Evolutionary conservation across 2,113 vertebrate species (phyloP), one percentile per base, ranked within the genome.

Genomic region (Barbus barbus): DNA sequence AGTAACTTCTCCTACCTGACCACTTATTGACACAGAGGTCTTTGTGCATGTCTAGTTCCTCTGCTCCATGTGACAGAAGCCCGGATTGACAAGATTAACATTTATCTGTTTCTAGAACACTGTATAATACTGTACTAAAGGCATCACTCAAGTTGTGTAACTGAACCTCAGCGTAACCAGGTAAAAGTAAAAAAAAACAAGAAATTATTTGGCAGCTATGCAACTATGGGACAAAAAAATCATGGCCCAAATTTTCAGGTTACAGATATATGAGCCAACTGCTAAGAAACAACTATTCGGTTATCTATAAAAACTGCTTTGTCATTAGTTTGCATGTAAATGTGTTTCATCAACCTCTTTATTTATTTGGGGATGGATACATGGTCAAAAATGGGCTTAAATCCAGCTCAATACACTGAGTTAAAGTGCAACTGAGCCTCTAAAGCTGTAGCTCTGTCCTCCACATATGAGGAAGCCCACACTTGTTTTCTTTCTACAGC

Each of bases 71-170:
- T 67, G 71, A 80, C 61, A 46, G 56, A 82, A 61, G 86, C 36
- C 79, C 63, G 78, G 82, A 87, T 82, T 88, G 36, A 36, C 4
- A 73, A 18, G 51, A 78, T 90, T 89, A 63, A 90, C 87, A 85
- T 84, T 86, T 67, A 86, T 90, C 81, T 88, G 81, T 88, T 86
- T 91, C 83, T 91, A 87, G 88, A 88, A 87, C 71, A 77, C 58
- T 88, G 89, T 61, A 85, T 86, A 88, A 87, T 90, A 82, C 87
- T 60, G 16, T 31, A 20, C 7, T 7, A 20, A 36, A n/a, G 22
- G 22, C 36, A 46, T 46, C 3, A 73, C 22, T 73, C 13, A 24
- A 71, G 67, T 71, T 71, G 67, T 5, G 13, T 46, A 73, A 46
- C 71, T 73, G 36, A 73, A 73, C 71, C 71, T 26, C 12, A n/a